These are phyloP conservation scores for Polydrusus pterygomalis DNA, from an alignment of 2,888 invertebrate species.

Conservation along the genomic window DNA sequence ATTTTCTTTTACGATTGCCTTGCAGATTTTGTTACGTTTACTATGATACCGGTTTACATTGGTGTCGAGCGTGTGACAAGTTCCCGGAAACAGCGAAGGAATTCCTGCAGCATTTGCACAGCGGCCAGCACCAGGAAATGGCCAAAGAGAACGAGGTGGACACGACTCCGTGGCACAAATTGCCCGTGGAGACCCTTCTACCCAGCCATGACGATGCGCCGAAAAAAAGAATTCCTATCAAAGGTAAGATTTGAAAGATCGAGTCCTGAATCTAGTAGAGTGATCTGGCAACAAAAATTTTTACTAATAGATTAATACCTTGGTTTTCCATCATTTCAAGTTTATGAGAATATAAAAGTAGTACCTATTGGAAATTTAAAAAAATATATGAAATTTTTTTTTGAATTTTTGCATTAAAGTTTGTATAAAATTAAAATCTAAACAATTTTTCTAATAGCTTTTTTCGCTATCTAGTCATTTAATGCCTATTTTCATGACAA, in stretches of 20 bases:
- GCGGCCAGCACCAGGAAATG: constrained; percentile 82
- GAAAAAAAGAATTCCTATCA: constrained; percentile 86
- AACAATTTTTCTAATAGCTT: no score
- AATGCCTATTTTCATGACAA: no score
- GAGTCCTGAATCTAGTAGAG: no score
- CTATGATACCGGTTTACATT: constrained; percentile 93
- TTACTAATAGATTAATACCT: no score
- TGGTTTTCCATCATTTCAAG: no score
- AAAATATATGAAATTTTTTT: no score
- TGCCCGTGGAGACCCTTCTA: constrained; percentile 78
- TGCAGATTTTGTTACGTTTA: constrained; percentile 84
- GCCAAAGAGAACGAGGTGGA: constrained; percentile 78
- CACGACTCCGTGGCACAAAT: constrained; percentile 86
- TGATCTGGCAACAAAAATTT: no score
- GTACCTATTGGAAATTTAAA: no score
- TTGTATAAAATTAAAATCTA: no score
- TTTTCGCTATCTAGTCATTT: no score
- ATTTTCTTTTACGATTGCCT: constrained; percentile 22
- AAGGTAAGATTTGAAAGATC: constrained; percentile 74
- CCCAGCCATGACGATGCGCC: constrained; percentile 82
- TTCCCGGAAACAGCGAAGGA: constrained; percentile 92
- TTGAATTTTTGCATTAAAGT: no score
- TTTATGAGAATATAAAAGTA: no score
- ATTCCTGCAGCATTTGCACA: constrained; percentile 88
- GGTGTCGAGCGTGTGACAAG: constrained; percentile 90